Base-by-base conservation (phyloP, 2,888 invertebrate genomes). In the Tachina grossa region DNA sequence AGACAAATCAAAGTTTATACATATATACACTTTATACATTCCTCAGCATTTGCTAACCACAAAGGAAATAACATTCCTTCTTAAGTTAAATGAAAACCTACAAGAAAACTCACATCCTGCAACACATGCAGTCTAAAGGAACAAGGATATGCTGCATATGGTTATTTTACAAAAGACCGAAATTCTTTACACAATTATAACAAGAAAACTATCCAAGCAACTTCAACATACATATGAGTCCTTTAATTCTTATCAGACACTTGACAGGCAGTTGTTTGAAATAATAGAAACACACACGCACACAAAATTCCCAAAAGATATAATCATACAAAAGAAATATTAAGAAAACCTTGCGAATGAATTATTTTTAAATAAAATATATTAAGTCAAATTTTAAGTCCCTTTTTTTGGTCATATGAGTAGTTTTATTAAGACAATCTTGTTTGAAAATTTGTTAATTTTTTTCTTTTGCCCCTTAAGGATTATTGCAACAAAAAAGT, bases 161-260 rank as follows among this genome's bases (percentile, higher is more conserved):
- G 22, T 78, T 78, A 49, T 68, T 68, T 59, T 31, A 31, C 0
- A 51, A 51, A 43, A 66, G n/a, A 39, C n/a, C 53, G 16, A 69
- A 14, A 78, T 49, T 41, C 59, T 49, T 63, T 45, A 41, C 22
- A 49, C 45, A 41, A 31, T 49, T 39, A 66, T 66, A 47, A 53
- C 13, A 66, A 39, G 39, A 45, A 68, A 51, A 13, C 16, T 16
- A 16, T 53, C 31, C 53, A 45, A 59, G 11, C 22, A 43, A 71
- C 41, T 47, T 39, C 41, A 81, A 76, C 87, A 31, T 31, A 31
- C 31, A 88, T 87, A 87, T 89, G 89, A 89, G 90, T 87, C 88
- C 80, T 74, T 65, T 66, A 41, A 22, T 65, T 89, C 90, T 91
- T 91, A 91, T 91, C 91, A 90, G 89, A 88, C 74, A 83, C 68